Conservation (phyloP, 2,113 vertebrate genomes). For the Capreolus pygargus region DNA sequence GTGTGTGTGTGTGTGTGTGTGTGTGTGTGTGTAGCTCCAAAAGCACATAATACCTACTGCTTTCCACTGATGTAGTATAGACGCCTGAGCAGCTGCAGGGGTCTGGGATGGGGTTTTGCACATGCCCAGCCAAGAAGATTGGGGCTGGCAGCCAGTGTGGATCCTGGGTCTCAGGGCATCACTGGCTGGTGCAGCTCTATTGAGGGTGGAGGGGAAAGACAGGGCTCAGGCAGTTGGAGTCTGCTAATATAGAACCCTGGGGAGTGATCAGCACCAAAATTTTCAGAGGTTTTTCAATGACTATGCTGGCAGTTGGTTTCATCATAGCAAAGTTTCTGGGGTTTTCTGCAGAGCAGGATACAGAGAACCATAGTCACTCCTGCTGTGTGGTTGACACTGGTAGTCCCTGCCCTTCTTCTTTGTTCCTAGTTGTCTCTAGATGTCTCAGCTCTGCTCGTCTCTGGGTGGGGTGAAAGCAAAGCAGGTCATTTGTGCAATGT, state of each 20-base stretch:
- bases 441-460: not conserved
- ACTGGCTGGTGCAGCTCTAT: not conserved
- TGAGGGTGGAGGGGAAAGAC: fast-evolving
- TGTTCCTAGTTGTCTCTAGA: not conserved
- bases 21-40: fast-evolving
- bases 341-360: not conserved
- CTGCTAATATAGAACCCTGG: too few relatives aligned
- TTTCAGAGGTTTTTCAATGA: not conserved
- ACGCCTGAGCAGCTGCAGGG: not conserved
- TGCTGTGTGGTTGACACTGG: not conserved
- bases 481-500: not conserved
- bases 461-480: not conserved
- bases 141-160: not conserved
- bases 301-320: not conserved
- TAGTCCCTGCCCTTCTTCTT: not conserved
- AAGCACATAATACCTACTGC: not conserved
- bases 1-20: too few relatives aligned
- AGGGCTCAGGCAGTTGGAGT: not conserved
- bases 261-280: not conserved
- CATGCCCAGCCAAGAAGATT: not conserved
- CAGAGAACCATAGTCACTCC: too few relatives aligned
- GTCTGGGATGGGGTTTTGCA: not conserved
- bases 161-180: too few relatives aligned
- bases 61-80: not conserved
- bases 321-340: not conserved